Evolutionary conservation across 2,888 invertebrate genomes (phyloP), one percentile per base, ranked within the genome.

Genomic region (Caenorhabditis parvicauda): DNA sequence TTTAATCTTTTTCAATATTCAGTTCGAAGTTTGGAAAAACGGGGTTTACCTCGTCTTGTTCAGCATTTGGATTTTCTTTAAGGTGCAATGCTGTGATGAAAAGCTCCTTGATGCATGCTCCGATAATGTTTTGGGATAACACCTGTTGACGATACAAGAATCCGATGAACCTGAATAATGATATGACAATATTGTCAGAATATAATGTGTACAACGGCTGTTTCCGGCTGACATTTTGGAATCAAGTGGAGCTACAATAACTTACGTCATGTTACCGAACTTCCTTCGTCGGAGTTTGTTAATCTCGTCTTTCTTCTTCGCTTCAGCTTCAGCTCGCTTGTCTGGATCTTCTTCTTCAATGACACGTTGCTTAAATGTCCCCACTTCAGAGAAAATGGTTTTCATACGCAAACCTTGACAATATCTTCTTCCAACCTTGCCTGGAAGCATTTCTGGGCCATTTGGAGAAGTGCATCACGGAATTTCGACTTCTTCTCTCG

Each of bases 221-320:
- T 41, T 17, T n/a, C 14, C 19, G 9, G 14, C 9, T 35, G 9
- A 41, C n/a, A 14, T 9, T 41, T 32, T n/a, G n/a, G n/a, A n/a
- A n/a, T n/a, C n/a, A n/a, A n/a, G n/a, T n/a, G n/a, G 5, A 44
- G 7, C 6, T 9, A 14, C 29, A 32, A 29, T 5, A 21, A 35
- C 53, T 29, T 44, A 72, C 58, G 64, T 71, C 59, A 77, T 76
- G 44, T 72, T 75, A 63, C 76, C 76, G 49, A 76, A 70, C 54
- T 70, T 74, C 38, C 74, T 38, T 19, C 76, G 45, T 25, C 74
- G 53, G 51, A 74, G 67, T 54, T 73, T 74, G 37, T 45, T 52
- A 35, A 47, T 46, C 27, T 46, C 54, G 22, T 72, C 72, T 17
- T 61, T 35, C 7, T 61, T 39, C 12, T 43, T 54, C 21, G 51